Evolutionary conservation across 2,113 vertebrate genomes (phyloP).

Genomic region (Ondatra zibethicus): DNA sequence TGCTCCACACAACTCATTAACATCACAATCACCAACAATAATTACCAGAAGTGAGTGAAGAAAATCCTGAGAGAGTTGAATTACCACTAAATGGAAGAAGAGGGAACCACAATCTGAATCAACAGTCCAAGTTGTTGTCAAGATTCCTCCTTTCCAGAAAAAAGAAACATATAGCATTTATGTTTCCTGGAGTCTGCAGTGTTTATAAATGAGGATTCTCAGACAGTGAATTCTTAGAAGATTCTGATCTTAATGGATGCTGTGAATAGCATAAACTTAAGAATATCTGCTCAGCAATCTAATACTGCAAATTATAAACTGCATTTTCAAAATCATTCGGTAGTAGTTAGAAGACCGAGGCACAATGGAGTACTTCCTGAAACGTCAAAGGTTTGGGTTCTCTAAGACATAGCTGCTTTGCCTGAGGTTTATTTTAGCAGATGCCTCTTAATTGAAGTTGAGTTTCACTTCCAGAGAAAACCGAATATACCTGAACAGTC

Average conservation of each 20-base stretch:
- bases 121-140: constrained; percentile 72
- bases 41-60: constrained; percentile 88
- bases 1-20: constrained; percentile 88
- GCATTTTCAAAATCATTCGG: constrained; percentile 47
- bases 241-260: constrained; percentile 69
- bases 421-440: neutral
- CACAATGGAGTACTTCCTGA: neutral
- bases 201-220: constrained; percentile 77
- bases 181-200: constrained; percentile 70
- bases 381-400: neutral
- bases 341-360: constrained; percentile 26
- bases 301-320: constrained; percentile 55
- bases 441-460: neutral
- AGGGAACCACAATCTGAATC: constrained; percentile 85
- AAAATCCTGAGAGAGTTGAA: constrained; percentile 87
- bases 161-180: constrained; percentile 78
- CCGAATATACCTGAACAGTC: neutral
- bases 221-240: constrained; percentile 73
- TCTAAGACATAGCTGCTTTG: neutral
- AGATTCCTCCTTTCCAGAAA: constrained; percentile 67
- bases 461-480: neutral
- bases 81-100: constrained; percentile 88
- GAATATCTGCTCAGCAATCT: constrained; percentile 73
- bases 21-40: constrained; percentile 87
- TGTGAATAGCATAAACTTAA: constrained; percentile 60